phyloP scores from a whole-genome alignment of 2,797 vertebrate genomes.

The Gallinago solitaria region DNA sequence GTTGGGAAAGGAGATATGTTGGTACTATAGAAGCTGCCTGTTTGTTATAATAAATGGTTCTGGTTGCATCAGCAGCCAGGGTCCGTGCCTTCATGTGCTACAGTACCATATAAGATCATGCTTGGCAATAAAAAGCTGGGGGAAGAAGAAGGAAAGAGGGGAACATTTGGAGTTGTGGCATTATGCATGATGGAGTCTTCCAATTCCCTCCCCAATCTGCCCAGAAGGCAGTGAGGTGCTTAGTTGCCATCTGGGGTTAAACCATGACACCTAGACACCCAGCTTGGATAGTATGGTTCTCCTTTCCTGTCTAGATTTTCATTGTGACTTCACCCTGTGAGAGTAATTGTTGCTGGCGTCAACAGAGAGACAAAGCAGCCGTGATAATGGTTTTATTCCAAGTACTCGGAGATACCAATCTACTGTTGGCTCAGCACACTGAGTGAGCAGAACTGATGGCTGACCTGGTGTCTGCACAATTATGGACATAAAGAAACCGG shows the following conservation, averaged over 20 bases:
- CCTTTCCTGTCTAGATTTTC: neutral
- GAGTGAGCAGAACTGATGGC: neutral
- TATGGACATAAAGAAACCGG: neutral
- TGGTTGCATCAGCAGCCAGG: too few relatives aligned
- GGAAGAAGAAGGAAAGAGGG: neutral
- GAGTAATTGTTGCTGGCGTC: neutral
- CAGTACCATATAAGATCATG: too few relatives aligned
- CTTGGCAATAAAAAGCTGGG: neutral
- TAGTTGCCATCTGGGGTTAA: neutral
- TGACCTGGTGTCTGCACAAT: neutral
- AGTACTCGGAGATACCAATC: neutral
- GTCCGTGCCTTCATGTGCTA: too few relatives aligned
- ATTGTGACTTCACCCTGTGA: neutral
- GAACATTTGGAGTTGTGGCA: neutral
- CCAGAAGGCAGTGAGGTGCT: neutral
- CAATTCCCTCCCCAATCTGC: neutral
- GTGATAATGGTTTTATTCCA: neutral
- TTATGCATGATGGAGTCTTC: neutral
- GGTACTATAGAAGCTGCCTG: too few relatives aligned
- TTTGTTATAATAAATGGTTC: too few relatives aligned
- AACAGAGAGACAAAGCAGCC: neutral
- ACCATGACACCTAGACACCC: neutral
- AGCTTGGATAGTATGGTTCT: neutral
- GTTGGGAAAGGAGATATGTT: too few relatives aligned
- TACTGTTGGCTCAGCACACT: neutral